These are phyloP conservation scores for Yponomeuta cagnagella DNA, from an alignment of 2,888 invertebrate genomes.

Conservation along the genomic window DNA sequence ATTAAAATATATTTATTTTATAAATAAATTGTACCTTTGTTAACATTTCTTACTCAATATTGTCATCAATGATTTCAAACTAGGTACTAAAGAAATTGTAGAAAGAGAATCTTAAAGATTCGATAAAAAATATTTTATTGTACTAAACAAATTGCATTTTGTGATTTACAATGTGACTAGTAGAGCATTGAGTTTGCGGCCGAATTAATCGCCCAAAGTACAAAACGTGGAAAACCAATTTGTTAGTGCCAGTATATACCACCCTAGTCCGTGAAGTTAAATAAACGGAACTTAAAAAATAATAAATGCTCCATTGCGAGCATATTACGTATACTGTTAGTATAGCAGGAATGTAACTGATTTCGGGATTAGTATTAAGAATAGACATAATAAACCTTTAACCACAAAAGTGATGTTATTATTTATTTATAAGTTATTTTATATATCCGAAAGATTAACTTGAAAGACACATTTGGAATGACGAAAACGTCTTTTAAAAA, in stretches of 20 bases:
- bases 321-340: neutral
- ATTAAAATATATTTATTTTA: slow-evolving; percentile 35
- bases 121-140: neutral
- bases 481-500: too few species aligned
- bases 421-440: neutral
- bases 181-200: slow-evolving; percentile 4
- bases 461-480: too few species aligned
- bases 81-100: slow-evolving; percentile 23
- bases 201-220: neutral
- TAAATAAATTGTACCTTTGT: slow-evolving; percentile 51
- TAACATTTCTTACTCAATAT: slow-evolving; percentile 39
- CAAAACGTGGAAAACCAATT: slow-evolving; percentile 2
- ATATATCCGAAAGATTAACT: neutral
- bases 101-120: slow-evolving; percentile 11
- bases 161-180: slow-evolving; percentile 11
- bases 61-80: slow-evolving; percentile 39
- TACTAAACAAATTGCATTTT: slow-evolving; percentile 8
- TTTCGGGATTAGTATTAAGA: neutral
- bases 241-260: slow-evolving; percentile 13
- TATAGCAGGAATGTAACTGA: neutral
- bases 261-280: slow-evolving; percentile 3
- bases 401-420: neutral
- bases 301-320: too few species aligned
- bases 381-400: neutral
- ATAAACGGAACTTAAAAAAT: neutral